Evolutionary conservation across 2,797 vertebrate genomes (phyloP), one percentile per base, ranked within the genome.

Genomic region (Notoglanidium macrostoma): DNA sequence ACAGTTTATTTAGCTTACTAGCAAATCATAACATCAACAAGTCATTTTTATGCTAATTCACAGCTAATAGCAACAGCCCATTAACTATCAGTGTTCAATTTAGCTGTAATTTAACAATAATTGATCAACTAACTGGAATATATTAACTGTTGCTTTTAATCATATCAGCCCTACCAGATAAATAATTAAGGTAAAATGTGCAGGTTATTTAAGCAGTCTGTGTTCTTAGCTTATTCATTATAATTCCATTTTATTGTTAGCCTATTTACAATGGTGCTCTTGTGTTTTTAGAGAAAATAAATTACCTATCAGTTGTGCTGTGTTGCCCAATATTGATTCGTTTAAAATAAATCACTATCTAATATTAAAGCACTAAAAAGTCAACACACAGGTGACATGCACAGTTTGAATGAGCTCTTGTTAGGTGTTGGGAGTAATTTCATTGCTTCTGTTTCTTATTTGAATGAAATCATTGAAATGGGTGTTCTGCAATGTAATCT

Each of bases 71-170:
- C n/a, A 32, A 68, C n/a, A 68, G 10, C 11, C 29, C 10, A 49
- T 49, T 3, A 51, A 19, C 4, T 23, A 8, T 35, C 61, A 23
- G 61, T 68, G n/a, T 51, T 83, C 19, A 51, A 54, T 54, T 83
- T 54, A 68, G 29, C 19, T 68, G 59, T n/a, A 49, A 54, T 54
- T 68, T 17, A 68, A 54, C 8, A 83, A 54, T 68, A 83, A 70
- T 35, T 14, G n/a, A 68, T 68, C 63, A 83, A 83, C 54, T 83
- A 83, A 83, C 46, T 55, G n/a, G 80, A n/a, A 49, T 35, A 83
- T 68, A 83, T 83, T 83, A 83, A 26, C 81, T 54, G 83, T 70
- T 72, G 80, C 68, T 67, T 68, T 87, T 74, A 85, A 77, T 67
- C 40, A 74, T n/a, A 57, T 46, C 68, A 68, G 35, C 67, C 78